Conservation (phyloP, 2,888 invertebrate genomes). For the Luffia ferchaultella region DNA sequence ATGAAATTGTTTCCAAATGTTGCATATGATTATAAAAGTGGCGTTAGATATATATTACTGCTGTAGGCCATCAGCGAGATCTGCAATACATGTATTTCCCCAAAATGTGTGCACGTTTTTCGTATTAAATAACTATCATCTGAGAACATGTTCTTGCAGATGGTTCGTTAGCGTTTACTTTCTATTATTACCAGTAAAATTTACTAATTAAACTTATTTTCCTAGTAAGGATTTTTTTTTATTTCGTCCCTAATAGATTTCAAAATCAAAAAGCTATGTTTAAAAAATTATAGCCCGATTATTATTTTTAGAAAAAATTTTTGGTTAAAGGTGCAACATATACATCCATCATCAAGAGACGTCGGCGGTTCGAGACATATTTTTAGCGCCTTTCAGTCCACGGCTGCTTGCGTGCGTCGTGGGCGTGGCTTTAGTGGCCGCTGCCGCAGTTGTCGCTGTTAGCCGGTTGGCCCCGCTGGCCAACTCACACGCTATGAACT, state of each 20-base stretch:
- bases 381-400: conserved; percentile 67
- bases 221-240: too few relatives aligned
- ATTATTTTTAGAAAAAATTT: too few relatives aligned
- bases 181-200: too few relatives aligned
- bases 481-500: conserved; percentile 33
- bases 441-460: conserved; percentile 54
- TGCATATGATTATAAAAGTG: not conserved
- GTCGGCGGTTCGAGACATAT: conserved; percentile 69
- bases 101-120: too few relatives aligned
- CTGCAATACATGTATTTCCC: too few relatives aligned
- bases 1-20: not conserved
- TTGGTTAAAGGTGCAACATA: conserved; percentile 70
- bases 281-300: too few relatives aligned
- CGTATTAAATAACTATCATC: too few relatives aligned
- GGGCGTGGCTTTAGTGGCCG: conserved; percentile 51
- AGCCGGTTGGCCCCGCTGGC: conserved; percentile 50
- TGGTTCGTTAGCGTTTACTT: too few relatives aligned
- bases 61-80: not conserved
- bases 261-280: too few relatives aligned
- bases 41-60: not conserved
- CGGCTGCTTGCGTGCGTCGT: conserved; percentile 61
- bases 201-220: too few relatives aligned
- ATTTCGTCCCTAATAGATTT: too few relatives aligned
- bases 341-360: conserved; percentile 71
- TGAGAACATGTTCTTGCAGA: too few relatives aligned